phyloP scores from a whole-genome alignment of 2,797 vertebrate genomes.

The Acipenser transmontanus region DNA sequence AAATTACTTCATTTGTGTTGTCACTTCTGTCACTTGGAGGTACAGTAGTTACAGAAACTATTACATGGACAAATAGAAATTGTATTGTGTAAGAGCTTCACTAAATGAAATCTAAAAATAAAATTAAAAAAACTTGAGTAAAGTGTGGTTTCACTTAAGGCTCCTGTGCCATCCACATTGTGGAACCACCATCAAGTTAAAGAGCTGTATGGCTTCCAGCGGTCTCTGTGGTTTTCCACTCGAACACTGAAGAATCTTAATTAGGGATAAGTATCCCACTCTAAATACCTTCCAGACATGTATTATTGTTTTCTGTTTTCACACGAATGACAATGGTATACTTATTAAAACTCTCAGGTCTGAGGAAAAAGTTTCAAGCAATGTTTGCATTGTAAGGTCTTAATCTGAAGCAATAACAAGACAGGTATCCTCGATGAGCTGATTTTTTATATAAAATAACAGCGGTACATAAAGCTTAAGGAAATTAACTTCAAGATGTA shows the following conservation, averaged over 20 bases:
- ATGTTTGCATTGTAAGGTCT: conserved; percentile 1
- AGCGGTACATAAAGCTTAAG: neutral
- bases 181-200: too few species aligned
- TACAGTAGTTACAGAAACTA: too few species aligned
- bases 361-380: neutral
- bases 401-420: neutral
- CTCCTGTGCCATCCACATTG: too few species aligned
- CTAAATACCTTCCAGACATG: neutral
- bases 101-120: too few species aligned
- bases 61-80: too few species aligned
- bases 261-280: neutral
- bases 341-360: neutral
- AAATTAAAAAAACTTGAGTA: too few species aligned
- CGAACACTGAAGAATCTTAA: neutral
- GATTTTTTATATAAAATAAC: neutral
- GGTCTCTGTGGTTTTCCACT: neutral
- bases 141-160: too few species aligned
- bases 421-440: neutral
- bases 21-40: too few species aligned
- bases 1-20: too few species aligned
- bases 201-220: neutral
- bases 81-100: too few species aligned
- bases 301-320: neutral
- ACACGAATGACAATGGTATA: neutral
- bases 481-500: neutral